Evolutionary conservation across 1,140 invertebrate species (phyloP).

Genomic region (Anastatus disparis): DNA sequence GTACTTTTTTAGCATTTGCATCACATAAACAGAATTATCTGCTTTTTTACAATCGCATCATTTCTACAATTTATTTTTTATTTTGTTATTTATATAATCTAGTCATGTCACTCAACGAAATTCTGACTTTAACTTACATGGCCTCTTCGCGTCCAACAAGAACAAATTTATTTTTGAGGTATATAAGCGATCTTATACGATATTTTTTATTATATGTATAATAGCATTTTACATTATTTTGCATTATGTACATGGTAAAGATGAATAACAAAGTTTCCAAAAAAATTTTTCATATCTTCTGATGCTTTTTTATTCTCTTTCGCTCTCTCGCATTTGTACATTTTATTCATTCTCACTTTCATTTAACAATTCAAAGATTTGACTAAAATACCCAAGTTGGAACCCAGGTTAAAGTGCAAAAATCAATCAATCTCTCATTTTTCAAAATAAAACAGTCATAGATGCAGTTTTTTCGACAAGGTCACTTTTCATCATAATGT

Average conservation of each 20-base stretch:
- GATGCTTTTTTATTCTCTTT: background rate
- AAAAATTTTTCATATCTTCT: constrained; percentile 6
- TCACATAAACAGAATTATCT: constrained; percentile 3
- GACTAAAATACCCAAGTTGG: constrained; percentile 5
- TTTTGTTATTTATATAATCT: constrained; percentile 9
- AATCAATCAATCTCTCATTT: constrained; percentile 10
- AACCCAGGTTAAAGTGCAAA: background rate
- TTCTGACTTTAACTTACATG: constrained; percentile 1
- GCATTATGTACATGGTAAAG: constrained; percentile 50
- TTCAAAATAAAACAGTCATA: constrained; percentile 13
- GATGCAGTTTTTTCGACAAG: constrained; percentile 13
- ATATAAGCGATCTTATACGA: constrained; percentile 21
- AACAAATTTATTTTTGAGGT: constrained; percentile 26
- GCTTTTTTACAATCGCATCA: background rate
- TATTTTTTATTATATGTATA: constrained; percentile 17
- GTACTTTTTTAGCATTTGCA: constrained; percentile 5
- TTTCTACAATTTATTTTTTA: background rate
- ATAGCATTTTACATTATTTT: constrained; percentile 41
- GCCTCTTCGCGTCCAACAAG: background rate
- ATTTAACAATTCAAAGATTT: background rate
- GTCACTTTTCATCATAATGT: constrained; percentile 22
- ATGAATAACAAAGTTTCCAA: constrained; percentile 31
- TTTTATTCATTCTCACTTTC: too few species aligned
- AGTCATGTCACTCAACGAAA: background rate
- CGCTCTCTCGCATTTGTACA: background rate